Conservation (phyloP, 2,113 vertebrate species). For the Hucho hucho region DNA sequence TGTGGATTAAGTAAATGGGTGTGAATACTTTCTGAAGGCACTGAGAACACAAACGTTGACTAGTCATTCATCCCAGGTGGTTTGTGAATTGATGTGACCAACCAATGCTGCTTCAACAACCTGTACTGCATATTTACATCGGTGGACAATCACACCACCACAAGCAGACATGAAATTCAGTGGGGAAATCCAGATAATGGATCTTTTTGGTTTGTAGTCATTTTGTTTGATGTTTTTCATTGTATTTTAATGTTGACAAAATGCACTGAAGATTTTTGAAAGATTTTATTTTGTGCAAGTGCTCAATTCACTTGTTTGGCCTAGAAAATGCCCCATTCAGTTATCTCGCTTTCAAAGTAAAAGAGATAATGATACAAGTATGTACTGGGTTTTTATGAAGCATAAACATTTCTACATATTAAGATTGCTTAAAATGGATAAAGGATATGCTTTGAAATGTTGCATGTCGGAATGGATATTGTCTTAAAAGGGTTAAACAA, state of each 20-base stretch:
- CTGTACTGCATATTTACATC: background rate
- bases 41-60: too few relatives aligned
- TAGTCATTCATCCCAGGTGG: too few relatives aligned
- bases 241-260: background rate
- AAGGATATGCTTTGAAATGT: constrained; percentile 33
- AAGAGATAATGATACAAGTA: constrained; percentile 18
- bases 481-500: constrained; percentile 43
- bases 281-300: constrained; percentile 31
- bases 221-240: background rate
- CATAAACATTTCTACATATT: background rate
- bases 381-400: constrained; percentile 17
- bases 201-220: background rate
- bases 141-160: constrained; percentile 8
- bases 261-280: background rate
- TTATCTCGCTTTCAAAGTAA: constrained; percentile 29
- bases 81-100: too few relatives aligned
- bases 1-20: too few relatives aligned
- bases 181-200: constrained; percentile 15
- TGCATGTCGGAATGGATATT: constrained; percentile 26
- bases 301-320: constrained; percentile 33
- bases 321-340: constrained; percentile 18
- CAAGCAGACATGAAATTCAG: constrained; percentile 20
- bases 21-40: too few relatives aligned
- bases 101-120: too few relatives aligned
- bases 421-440: constrained; percentile 33